Evolutionary conservation across 2,797 vertebrate genomes (phyloP).

Genomic region (Leptoclinus maculatus): DNA sequence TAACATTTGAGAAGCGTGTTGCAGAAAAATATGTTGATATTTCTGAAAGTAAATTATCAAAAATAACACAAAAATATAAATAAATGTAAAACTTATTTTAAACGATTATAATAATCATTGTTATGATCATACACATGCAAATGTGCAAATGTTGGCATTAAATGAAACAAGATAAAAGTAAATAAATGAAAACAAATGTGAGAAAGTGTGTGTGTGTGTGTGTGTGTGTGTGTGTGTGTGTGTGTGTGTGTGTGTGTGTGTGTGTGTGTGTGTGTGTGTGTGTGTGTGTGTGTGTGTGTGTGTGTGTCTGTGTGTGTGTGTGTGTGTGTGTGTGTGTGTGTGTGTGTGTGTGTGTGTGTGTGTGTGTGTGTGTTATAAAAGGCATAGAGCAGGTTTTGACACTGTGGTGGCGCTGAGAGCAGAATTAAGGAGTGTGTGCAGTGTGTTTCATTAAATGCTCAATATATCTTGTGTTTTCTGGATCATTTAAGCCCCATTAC

Average conservation of each 20-base stretch:
- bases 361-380: no score
- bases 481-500: constrained; percentile 91
- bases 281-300: no score
- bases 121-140: background rate
- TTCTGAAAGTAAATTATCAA: background rate
- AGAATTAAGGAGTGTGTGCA: constrained; percentile 79
- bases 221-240: no score
- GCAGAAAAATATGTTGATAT: background rate
- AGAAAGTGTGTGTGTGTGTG: background rate
- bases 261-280: no score
- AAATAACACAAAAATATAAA: background rate
- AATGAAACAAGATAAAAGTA: background rate
- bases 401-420: constrained; percentile 65
- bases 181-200: constrained; percentile 5
- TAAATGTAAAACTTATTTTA: background rate
- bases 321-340: no score
- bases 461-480: constrained; percentile 91
- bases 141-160: background rate
- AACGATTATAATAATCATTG: background rate
- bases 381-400: constrained; percentile 51
- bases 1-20: background rate
- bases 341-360: no score
- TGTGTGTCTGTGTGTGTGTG: no score
- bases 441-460: constrained; percentile 88
- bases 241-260: no score